Base-by-base conservation (phyloP, 2,888 invertebrate genomes). In the Pediacus dermestoides region DNA sequence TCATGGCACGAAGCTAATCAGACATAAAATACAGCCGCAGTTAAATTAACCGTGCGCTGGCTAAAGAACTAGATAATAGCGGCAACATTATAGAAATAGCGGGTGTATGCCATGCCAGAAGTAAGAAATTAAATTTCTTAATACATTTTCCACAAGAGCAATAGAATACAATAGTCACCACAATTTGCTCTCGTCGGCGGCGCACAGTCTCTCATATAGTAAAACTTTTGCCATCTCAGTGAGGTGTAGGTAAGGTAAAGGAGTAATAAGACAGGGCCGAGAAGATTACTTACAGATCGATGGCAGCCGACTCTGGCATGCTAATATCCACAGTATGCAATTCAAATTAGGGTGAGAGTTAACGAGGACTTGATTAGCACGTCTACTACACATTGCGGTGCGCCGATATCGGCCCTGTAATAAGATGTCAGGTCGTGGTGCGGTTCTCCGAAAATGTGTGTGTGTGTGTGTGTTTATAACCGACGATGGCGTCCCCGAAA, bases 341-440 rank as follows among this genome's bases (percentile, higher is more conserved):
- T 64, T 63, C 63, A 64, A 64, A 64, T 64, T 63, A 61, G 60
- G 55, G 47, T 50, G 51, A 49, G 55, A 61, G 60, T 61, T 63
- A 62, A 64, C 63, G 62, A 63, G 63, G 58, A 62, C 60, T 63
- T 64, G 64, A 64, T 64, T 64, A 63, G 61, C 63, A 62, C 62
- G 59, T 60, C 61, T 56, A 57, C 53, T 59, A 59, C 60, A 62
- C 61, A 53, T 61, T 59, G 57, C 57, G 58, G 53, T 48, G 48
- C 47, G 46, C 55, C 55, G 56, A 48, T 52, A 48, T 50, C 44
- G 47, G 43, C 27, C 33, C 23, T 9, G 36, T 48, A 52, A 52
- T 50, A 52, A 52, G 50, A 46, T 40, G 50, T 50, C 49, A 52
- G 47, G 37, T 34, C 33, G 18, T 8, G 16, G 35, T 28, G 28